These are phyloP conservation scores for Phyllotis vaccarum DNA, from an alignment of 2,797 vertebrate species.

Conservation along the genomic window DNA sequence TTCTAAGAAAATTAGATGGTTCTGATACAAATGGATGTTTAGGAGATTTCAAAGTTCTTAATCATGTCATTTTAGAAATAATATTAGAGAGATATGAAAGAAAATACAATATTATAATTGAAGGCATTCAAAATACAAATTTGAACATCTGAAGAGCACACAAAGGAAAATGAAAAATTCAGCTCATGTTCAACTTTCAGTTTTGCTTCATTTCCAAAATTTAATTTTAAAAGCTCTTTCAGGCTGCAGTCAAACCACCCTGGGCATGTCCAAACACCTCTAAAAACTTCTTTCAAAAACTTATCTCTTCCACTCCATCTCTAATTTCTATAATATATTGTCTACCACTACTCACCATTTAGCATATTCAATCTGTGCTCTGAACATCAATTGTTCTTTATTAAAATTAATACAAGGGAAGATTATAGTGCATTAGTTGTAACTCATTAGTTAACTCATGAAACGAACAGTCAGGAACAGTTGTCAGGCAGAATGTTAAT, in stretches of 20 bases:
- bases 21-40: neutral
- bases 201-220: conserved; percentile 45
- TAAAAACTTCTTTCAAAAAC: conserved; percentile 53
- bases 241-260: neutral
- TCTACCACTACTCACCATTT: conserved; percentile 18
- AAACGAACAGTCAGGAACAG: conserved; percentile 74
- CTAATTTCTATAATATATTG: neutral
- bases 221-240: conserved; percentile 48
- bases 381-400: conserved; percentile 70
- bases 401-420: conserved; percentile 75
- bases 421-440: conserved; percentile 80
- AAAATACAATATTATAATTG: conserved; percentile 7
- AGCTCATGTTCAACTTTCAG: conserved; percentile 18
- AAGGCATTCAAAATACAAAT: conserved; percentile 13
- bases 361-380: conserved; percentile 56
- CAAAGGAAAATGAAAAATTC: conserved; percentile 32
- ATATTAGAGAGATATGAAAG: neutral
- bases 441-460: conserved; percentile 82
- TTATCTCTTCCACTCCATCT: conserved; percentile 16
- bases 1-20: conserved; percentile 38
- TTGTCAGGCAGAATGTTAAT: conserved; percentile 78
- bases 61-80: conserved; percentile 32
- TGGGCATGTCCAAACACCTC: neutral
- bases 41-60: conserved; percentile 43
- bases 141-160: neutral